Percentiles rank a stretch among this genome's conserved stretches.
Conservation (phyloP, 92 coral and sea anemone species). For the Epizoanthus stellaris region DNA sequence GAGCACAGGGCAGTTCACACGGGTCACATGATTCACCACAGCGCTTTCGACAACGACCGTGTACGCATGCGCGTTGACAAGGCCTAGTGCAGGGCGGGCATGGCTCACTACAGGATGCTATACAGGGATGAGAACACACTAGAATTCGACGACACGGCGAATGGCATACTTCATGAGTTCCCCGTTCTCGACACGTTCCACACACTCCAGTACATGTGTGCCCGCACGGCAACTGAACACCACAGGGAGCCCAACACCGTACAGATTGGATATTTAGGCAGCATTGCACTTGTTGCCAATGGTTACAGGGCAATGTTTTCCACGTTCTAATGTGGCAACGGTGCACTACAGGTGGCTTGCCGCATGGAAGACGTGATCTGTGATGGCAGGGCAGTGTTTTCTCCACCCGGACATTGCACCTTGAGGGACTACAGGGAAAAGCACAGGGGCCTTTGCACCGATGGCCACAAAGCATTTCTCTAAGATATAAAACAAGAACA, state of each 20-base stretch:
- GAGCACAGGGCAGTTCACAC: slow-evolving; percentile 61
- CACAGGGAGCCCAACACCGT: slow-evolving; percentile 60
- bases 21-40: slow-evolving; percentile 65
- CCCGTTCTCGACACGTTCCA: slow-evolving; percentile 50
- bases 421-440: slow-evolving; percentile 19
- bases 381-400: slow-evolving; percentile 58
- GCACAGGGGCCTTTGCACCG: slow-evolving; percentile 51
- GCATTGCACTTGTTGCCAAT: slow-evolving; percentile 54
- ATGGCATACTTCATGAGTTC: slow-evolving; percentile 60
- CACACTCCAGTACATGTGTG: slow-evolving; percentile 72
- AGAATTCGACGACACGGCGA: slow-evolving; percentile 64
- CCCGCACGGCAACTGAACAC: slow-evolving; percentile 63
- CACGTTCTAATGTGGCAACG: slow-evolving; percentile 48
- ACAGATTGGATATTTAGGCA: slow-evolving; percentile 25
- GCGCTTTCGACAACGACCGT: slow-evolving; percentile 44
- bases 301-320: slow-evolving; percentile 73
- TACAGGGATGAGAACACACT: slow-evolving; percentile 77
- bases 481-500: slow-evolving; percentile 4
- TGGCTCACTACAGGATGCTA: slow-evolving; percentile 62
- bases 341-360: slow-evolving; percentile 51
- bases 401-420: slow-evolving; percentile 44
- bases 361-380: slow-evolving; percentile 58
- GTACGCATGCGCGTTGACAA: slow-evolving; percentile 71
- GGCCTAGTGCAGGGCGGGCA: slow-evolving; percentile 78
- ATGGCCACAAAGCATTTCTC: slow-evolving; percentile 56